Percentiles rank a stretch among this genome's conserved stretches.
phyloP scores from a whole-genome alignment of 2,797 vertebrate species.

The Enoplosus armatus region DNA sequence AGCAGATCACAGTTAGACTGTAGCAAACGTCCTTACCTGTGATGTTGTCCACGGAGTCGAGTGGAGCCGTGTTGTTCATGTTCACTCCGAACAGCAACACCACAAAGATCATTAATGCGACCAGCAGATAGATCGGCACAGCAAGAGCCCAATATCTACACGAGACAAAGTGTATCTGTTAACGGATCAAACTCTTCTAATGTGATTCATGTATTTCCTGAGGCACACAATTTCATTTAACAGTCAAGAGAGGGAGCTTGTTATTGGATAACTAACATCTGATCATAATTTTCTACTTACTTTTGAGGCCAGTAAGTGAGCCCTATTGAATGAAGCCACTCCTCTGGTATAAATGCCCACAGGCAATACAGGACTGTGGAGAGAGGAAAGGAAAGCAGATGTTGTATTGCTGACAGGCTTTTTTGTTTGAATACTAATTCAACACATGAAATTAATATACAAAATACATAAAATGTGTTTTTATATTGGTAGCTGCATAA shows the following conservation, averaged over 20 bases:
- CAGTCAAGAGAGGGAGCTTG: accelerated
- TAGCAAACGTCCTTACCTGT: conserved; percentile 85
- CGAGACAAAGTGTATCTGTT: conserved; percentile 13
- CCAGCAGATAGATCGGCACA: conserved; percentile 91
- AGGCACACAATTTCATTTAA: background rate
- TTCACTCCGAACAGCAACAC: conserved; percentile 93
- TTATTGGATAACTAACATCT: background rate
- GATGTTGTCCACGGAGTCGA: conserved; percentile 91
- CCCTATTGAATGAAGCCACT: conserved; percentile 93
- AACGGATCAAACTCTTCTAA: background rate
- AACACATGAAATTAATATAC: too few species aligned
- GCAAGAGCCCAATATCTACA: conserved; percentile 95
- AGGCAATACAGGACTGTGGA: conserved; percentile 90
- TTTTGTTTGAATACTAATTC: background rate
- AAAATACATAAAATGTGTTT: too few species aligned
- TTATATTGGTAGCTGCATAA: too few species aligned
- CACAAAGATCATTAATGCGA: conserved; percentile 81
- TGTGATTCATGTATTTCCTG: background rate
- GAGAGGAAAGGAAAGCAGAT: conserved; percentile 9
- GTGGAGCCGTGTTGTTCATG: conserved; percentile 93
- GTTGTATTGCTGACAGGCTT: background rate
- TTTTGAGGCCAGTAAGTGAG: conserved; percentile 98
- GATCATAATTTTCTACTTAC: conserved; percentile 81
- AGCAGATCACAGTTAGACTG: background rate
- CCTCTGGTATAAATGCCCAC: conserved; percentile 94